phyloP scores from a whole-genome alignment of 2,113 vertebrate species.

The Oryzias melastigma region DNA sequence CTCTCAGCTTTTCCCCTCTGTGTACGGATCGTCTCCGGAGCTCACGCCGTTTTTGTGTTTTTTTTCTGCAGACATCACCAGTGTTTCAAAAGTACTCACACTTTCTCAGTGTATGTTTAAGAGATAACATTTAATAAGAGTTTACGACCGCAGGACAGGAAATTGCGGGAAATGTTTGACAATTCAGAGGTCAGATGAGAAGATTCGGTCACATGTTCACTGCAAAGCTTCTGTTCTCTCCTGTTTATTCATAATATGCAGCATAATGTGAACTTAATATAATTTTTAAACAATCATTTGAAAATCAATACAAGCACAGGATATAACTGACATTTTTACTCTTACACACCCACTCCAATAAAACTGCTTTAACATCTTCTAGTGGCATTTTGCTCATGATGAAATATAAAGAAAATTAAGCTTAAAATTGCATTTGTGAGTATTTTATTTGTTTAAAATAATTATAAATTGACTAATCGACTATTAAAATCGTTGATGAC shows the following conservation, averaged over 20 bases:
- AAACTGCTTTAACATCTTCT: no score
- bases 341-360: no score
- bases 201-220: slow-evolving; percentile 14
- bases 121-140: slow-evolving; percentile 9
- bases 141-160: neutral
- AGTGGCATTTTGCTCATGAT: no score
- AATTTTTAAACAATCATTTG: no score
- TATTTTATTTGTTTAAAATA: no score
- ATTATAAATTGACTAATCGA: no score
- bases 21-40: slow-evolving; percentile 14
- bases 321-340: no score
- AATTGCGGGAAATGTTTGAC: slow-evolving; percentile 4
- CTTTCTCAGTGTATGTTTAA: neutral
- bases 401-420: no score
- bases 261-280: no score
- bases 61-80: neutral
- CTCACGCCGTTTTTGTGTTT: slow-evolving; percentile 11
- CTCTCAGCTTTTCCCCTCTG: neutral
- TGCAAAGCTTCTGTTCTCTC: neutral
- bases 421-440: no score
- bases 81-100: neutral
- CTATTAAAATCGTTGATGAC: no score
- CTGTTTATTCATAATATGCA: neutral
- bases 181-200: slow-evolving; percentile 7
- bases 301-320: no score